Evolutionary conservation across 1,140 invertebrate species (phyloP).

Genomic region (Papilio polyxenes): DNA sequence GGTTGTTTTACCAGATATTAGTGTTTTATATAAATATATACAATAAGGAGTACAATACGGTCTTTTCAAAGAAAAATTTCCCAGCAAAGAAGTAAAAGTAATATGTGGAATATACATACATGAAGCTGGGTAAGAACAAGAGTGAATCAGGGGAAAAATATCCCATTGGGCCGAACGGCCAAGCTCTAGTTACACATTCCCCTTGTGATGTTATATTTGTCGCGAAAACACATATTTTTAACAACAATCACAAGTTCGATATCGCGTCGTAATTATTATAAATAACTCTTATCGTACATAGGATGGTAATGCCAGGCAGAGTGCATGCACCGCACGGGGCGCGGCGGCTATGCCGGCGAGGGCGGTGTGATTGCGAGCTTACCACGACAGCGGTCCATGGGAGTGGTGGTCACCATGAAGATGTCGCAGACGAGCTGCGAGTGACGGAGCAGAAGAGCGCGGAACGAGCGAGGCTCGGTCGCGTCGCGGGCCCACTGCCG

Average conservation of each 20-base stretch:
- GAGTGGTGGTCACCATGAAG: conserved; percentile 30
- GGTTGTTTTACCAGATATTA: too few species aligned
- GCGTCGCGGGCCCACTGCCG: conserved; percentile 48
- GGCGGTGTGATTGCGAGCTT: neutral
- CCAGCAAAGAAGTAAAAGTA: too few species aligned
- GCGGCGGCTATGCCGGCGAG: neutral
- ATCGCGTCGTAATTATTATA: conserved; percentile 15
- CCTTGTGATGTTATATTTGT: neutral
- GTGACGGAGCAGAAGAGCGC: neutral
- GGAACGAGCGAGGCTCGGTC: conserved; percentile 51
- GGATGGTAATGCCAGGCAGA: neutral
- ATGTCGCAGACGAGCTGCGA: neutral
- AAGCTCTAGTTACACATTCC: neutral
- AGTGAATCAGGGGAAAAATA: neutral
- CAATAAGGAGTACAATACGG: neutral
- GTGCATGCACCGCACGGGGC: neutral
- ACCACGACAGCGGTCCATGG: conserved; percentile 28
- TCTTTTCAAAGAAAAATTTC: neutral
- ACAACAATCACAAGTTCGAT: conserved; percentile 14
- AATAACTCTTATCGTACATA: conserved; percentile 28
- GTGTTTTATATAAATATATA: neutral
- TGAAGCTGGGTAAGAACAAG: neutral
- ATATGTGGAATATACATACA: neutral
- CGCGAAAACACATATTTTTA: neutral
- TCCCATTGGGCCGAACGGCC: too few species aligned